Base-by-base conservation (phyloP, 2,797 vertebrate genomes). In the Artibeus lituratus region DNA sequence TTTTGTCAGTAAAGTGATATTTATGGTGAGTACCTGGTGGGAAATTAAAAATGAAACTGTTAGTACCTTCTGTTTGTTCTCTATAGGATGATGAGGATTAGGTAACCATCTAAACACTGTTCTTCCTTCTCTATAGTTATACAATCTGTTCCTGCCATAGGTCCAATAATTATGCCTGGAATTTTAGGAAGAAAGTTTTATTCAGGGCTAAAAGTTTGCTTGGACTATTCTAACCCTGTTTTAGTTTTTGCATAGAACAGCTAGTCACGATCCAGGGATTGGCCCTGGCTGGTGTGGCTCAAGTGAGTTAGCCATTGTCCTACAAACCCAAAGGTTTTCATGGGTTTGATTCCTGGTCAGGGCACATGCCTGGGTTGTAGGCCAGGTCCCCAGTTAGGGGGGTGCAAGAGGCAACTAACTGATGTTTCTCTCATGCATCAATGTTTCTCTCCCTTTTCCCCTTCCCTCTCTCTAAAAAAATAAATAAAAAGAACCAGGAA, bases 41-140 rank as follows among this genome's bases (percentile, higher is more conserved):
- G 26, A 93, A 93, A 53, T 82, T 69, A 81, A 93, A 32, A 92
- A 47, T 80, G 39, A 88, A 85, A 67, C 51, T 55, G 19, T 88
- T 88, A 80, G n/a, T 74, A 12, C 4, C 35, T 83, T 72, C 32
- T 47, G 11, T 53, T 90, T 69, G 24, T 35, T 82, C 32, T 59
- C 5, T 77, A 3, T 59, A 6, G 53, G 42, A 67, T 73, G 51
- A 53, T 55, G 11, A 83, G 18, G 65, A 49, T 81, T 55, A 74
- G 32, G 19, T 62, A 35, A 70, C 5, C 18, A 3, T 10, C 18
- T 32, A 62, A 69, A 69, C 59, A 93, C 4, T 32, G 8, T 42
- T 73, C 22, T 51, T 88, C 76, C 39, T 74, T 80, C 35, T 39
- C 65, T 7, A 10, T 65, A 9, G 14, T 74, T 69, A 77, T 42